Base-by-base conservation (phyloP, 2,797 vertebrate genomes). In the Semotilus atromaculatus region DNA sequence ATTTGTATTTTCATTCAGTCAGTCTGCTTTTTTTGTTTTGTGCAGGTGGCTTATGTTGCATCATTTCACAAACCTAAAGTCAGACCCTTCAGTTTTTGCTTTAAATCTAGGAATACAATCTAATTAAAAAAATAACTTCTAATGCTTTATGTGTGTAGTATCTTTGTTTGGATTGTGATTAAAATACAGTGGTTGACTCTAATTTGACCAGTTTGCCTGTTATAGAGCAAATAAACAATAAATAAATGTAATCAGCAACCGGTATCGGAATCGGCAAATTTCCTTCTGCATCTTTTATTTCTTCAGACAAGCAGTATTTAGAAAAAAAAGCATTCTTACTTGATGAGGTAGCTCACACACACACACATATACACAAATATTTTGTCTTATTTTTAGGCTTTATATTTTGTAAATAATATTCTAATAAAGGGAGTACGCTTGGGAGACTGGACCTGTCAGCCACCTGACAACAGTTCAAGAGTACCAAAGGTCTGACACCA, bases 401-500 rank as follows among this genome's bases (percentile, higher is more conserved):
- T 29, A 34, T 45, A 73, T 48, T 18, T 51, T 76, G 45, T n/a
- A 38, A 34, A 53, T 55, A 74, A 66, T 64, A 40, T n/a, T 77
- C 7, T 21, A n/a, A 31, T 48, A 7, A 36, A 66, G 31, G 58
- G 23, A 40, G 29, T 5, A 36, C 64, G 34, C 36, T 34, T 60
- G 19, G 64, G 8, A 78, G 29, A 77, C 9, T 18, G 18, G 18
- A 51, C 75, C 31, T 83, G 67, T 79, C 68, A 80, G 14, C 51
- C 60, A 84, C 31, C 9, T 51, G 23, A 76, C 23, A 36, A 45
- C 43, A 48, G 83, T 60, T 80, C 53, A 19, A 43, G 16, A 21
- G 74, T 19, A 58, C 51, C 67, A 82, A 36, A 64, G 51, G 7
- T 74, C 64, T 75, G 31, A 68, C 71, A 84, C 70, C 77, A 72